Percentiles rank a stretch among this genome's conserved stretches.
phyloP scores from a whole-genome alignment of 2,797 vertebrate species.

The Catostomus latipinnis region DNA sequence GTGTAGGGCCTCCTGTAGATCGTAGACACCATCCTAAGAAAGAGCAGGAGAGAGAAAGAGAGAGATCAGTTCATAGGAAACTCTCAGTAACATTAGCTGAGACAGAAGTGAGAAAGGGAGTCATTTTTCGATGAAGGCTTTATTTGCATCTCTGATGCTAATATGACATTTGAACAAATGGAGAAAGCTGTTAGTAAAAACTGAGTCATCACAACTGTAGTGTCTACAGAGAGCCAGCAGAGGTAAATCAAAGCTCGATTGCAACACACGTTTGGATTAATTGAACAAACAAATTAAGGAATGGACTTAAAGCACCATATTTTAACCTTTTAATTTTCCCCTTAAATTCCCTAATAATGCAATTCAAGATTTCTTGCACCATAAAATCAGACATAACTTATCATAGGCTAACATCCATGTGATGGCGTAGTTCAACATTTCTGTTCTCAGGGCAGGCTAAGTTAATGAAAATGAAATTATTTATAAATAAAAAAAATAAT shows the following conservation, averaged over 20 bases:
- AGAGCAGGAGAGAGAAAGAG: not conserved
- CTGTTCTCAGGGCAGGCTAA: too few relatives aligned
- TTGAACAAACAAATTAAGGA: not conserved
- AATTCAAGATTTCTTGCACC: too few relatives aligned
- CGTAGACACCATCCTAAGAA: conserved; percentile 89
- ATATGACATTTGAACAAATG: conserved; percentile 16
- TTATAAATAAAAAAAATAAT: too few relatives aligned
- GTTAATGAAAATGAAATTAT: too few relatives aligned
- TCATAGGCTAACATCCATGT: too few relatives aligned
- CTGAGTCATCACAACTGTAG: conserved; percentile 26
- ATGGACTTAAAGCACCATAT: too few relatives aligned
- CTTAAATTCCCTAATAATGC: too few relatives aligned
- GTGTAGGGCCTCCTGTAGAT: conserved; percentile 91
- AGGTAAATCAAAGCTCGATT: too few relatives aligned
- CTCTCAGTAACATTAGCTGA: not conserved
- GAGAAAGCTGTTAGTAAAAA: conserved; percentile 29
- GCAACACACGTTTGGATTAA: not conserved
- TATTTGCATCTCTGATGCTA: conserved; percentile 17
- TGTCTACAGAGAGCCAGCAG: not conserved
- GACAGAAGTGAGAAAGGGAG: not conserved
- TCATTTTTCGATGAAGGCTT: not conserved
- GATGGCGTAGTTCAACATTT: too few relatives aligned
- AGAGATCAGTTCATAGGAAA: not conserved
- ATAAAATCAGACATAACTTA: too few relatives aligned
- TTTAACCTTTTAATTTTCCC: too few relatives aligned